Evolutionary conservation across 30 jellyfish, hydroid and myxozoan genomes (phyloP).

Genomic region (Nemopilema nomurai): DNA sequence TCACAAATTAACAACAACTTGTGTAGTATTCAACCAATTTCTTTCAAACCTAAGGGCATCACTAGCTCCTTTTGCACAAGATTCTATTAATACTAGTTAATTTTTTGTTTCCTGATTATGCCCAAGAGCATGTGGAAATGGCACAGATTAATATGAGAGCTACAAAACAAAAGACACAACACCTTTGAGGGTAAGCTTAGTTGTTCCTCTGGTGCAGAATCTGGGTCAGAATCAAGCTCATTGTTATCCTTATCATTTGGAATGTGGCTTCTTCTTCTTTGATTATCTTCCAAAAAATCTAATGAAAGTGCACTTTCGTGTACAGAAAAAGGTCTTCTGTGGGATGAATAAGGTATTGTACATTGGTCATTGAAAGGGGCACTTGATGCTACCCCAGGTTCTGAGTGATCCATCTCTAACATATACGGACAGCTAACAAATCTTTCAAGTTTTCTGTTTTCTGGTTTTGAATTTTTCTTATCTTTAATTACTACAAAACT

Average conservation of each 20-base stretch:
- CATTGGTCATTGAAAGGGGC: background rate
- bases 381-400: background rate
- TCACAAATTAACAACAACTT: no score
- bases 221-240: background rate
- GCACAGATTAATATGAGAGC: background rate
- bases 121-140: no score
- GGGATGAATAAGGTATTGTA: conserved; percentile 49
- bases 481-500: background rate
- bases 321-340: conserved; percentile 54
- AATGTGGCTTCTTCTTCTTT: background rate
- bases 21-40: no score
- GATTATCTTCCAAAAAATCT: conserved; percentile 2
- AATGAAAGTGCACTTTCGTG: conserved; percentile 39
- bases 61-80: no score
- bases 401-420: conserved; percentile 1
- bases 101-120: no score
- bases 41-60: no score
- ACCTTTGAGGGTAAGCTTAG: conserved; percentile 20
- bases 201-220: conserved; percentile 7
- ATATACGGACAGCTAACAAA: conserved; percentile 13
- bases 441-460: background rate
- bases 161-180: no score
- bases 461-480: background rate
- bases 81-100: no score
- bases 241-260: background rate